A percentile compares a stretch with the other conserved stretches of the same genome.
These are phyloP conservation scores for Philonicus albiceps DNA, from an alignment of 2,888 invertebrate species.

Conservation along the genomic window DNA sequence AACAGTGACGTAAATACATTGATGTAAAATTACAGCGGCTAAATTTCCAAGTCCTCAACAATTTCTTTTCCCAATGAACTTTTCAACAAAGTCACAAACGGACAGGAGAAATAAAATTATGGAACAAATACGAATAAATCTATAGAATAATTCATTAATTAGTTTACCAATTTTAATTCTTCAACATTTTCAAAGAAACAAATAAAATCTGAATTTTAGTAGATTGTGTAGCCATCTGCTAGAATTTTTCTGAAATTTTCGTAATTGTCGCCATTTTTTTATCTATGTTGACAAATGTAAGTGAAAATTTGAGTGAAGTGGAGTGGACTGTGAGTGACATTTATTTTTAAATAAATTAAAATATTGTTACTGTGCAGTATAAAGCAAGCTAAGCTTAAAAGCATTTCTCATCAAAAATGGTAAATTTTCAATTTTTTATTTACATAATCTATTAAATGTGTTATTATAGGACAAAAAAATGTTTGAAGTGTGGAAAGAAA, in stretches of 20 bases:
- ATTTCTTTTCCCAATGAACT: no score
- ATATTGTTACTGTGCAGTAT: not conserved
- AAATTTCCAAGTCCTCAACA: not conserved
- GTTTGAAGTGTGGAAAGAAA: not conserved
- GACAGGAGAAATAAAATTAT: no score
- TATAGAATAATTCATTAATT: no score
- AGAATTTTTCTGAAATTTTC: not conserved
- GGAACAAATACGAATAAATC: no score
- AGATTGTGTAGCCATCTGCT: not conserved
- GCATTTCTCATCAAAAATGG: not conserved
- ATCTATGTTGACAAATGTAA: not conserved
- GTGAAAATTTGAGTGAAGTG: not conserved
- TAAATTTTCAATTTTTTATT: not conserved
- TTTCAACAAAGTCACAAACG: no score
- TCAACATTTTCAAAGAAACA: not conserved
- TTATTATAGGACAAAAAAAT: not conserved
- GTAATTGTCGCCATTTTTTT: not conserved
- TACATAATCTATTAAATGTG: not conserved
- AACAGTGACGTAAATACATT: not conserved
- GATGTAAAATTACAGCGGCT: not conserved
- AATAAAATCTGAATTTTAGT: not conserved
- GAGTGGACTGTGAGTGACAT: not conserved
- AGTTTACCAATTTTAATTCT: not conserved
- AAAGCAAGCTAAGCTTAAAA: not conserved
- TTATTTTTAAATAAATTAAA: not conserved